Evolutionary conservation across 2,113 vertebrate species (phyloP).

Genomic region (Tauraco erythrolophus): DNA sequence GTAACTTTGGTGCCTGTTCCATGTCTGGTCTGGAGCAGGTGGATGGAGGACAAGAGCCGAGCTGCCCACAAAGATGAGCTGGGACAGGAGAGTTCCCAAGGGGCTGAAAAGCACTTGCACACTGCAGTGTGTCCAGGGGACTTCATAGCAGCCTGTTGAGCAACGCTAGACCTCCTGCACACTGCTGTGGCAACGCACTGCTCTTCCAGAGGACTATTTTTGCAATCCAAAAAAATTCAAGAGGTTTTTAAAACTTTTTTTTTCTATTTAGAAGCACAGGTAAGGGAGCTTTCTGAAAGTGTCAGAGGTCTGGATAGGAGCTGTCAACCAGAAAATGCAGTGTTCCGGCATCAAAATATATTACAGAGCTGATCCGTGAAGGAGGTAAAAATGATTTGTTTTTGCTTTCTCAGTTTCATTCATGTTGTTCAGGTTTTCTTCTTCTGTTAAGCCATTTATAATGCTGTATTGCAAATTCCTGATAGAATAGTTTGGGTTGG

Average conservation of each 20-base stretch:
- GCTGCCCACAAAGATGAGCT: background rate
- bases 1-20: background rate
- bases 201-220: background rate
- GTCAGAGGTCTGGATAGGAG: background rate
- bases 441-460: background rate
- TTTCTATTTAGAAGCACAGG: background rate
- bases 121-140: background rate
- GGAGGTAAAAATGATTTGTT: background rate
- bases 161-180: background rate
- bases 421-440: background rate
- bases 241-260: background rate
- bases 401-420: background rate
- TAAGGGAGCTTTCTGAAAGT: background rate
- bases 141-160: background rate
- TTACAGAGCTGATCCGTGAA: background rate
- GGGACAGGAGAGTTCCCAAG: background rate
- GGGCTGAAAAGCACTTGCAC: background rate
- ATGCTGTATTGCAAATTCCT: background rate
- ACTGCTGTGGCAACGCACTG: rapidly evolving
- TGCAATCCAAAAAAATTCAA: background rate
- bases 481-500: background rate
- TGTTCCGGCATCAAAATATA: background rate
- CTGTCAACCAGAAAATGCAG: background rate
- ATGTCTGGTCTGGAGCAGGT: background rate
- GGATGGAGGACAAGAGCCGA: background rate